Evolutionary conservation across 2,113 vertebrate genomes (phyloP), one percentile per base, ranked within the genome.

Genomic region (Nerophis lumbriciformis): DNA sequence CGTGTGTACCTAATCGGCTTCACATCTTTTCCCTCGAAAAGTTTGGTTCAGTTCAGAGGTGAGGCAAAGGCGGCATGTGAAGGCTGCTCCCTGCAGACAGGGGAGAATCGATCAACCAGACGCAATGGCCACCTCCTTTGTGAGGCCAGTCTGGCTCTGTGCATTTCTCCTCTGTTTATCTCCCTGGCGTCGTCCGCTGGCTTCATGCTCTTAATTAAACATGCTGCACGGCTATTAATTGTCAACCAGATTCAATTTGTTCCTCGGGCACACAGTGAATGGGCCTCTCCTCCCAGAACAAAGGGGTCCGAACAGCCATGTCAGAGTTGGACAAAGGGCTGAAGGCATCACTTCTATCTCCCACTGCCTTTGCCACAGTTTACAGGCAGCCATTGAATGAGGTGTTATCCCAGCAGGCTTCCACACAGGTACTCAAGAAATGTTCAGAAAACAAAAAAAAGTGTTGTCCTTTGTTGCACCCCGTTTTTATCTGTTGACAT

Each of bases 171-270:
- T 73, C 85, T 88, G 84, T 87, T 88, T 90, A 87, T 90, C 88
- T 87, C 83, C 76, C 77, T 66, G 69, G 71, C 72, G 85, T 85
- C 79, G 49, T 78, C 75, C 45, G 75, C 71, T 68, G 83, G 72
- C 81, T 84, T 80, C 80, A 81, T 77, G 77, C 83, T 88, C 86
- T 91, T 91, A 90, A 88, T 88, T 90, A 90, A 89, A 89, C 86
- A 84, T 77, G 84, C 83, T 69, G 79, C 70, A 71, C 66, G 75
- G 85, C 83, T 89, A 88, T 91, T 89, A 89, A 91, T 90, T 90
- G 89, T 85, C 78, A 85, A 80, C 86, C 81, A 83, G 75, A 84
- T 90, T 90, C 81, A 84, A 88, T 89, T 88, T 88, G 87, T 87
- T 91, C 84, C 81, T 75, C 7, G 39, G 81, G 79, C 81, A 72